These are phyloP conservation scores for Anthrax anthrax DNA, from an alignment of 2,888 invertebrate genomes.

Conservation along the genomic window DNA sequence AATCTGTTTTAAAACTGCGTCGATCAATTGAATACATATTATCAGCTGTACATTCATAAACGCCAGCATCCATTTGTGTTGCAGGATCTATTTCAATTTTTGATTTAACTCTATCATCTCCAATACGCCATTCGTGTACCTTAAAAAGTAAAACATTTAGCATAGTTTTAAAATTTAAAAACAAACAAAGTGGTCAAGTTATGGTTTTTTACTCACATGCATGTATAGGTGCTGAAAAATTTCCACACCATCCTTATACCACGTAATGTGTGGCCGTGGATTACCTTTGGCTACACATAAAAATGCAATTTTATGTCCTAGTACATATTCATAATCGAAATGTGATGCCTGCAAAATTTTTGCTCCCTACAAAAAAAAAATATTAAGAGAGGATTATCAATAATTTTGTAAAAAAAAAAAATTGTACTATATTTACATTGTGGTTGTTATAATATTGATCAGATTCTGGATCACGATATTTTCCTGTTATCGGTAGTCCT, in stretches of 20 bases:
- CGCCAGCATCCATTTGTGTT: conserved; percentile 91
- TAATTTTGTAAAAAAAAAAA: background rate
- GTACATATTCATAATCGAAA: conserved; percentile 83
- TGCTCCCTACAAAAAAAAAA: conserved; percentile 51
- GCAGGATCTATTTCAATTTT: conserved; percentile 92
- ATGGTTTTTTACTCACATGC: conserved; percentile 47
- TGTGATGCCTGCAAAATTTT: conserved; percentile 79
- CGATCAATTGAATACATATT: conserved; percentile 88
- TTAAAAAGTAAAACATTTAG: conserved; percentile 24
- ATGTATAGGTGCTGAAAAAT: conserved; percentile 78
- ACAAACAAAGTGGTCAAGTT: background rate
- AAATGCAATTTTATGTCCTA: conserved; percentile 89
- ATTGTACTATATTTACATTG: conserved; percentile 44
- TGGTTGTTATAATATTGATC: conserved; percentile 84
- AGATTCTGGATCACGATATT: conserved; percentile 78
- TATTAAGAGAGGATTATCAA: background rate
- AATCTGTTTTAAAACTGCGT: conserved; percentile 84
- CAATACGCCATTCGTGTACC: conserved; percentile 83
- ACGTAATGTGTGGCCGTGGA: conserved; percentile 83
- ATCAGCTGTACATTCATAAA: conserved; percentile 86
- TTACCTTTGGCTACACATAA: conserved; percentile 81
- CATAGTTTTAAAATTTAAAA: background rate
- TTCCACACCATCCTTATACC: conserved; percentile 92
- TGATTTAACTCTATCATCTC: conserved; percentile 69
- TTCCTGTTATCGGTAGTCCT: conserved; percentile 74